Evolutionary conservation across 2,113 vertebrate genomes (phyloP), one percentile per base, ranked within the genome.

Genomic region (Rhabdomys dilectus): DNA sequence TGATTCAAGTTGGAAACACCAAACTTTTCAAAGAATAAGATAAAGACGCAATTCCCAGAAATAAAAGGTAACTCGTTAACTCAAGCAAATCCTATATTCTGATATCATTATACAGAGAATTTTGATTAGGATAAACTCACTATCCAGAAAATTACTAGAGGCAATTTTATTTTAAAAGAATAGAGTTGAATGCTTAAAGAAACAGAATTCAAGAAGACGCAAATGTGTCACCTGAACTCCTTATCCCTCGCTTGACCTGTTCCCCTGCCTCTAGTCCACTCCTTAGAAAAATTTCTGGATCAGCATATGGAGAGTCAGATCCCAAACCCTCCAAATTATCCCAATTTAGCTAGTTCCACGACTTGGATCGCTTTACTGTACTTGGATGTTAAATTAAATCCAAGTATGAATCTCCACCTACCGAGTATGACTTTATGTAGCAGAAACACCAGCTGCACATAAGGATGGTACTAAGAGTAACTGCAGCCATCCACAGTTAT

Each of bases 21-120:
- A 95, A 91, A 95, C 39, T 66, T 80, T 26, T 72, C 85, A 15
- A 86, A 86, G 31, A 96, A 51, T 89, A 68, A 13, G 48, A 60
- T 64, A 64, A 72, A 84, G 80, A 26, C 34, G 88, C 13, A 76
- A n/a, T 42, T 81, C 15, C 64, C 12, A 72, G 68, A 7, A 89
- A 88, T 56, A 60, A 90, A 92, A 24, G 31, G 26, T 0, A 77
- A 87, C 15, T 81, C 31, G 68, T 2, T 7, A 0, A 88, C 78
- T 81, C 51, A 78, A 34, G 12, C 45, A 64, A 19, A 31, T 87
- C 73, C 56, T 62, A 26, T 31, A 42, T 75, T 39, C 24, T 11
- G 3, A 34, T 66, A 36, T 66, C 78, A 42, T 76, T 6, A 73
- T 0, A 70, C 34, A 72, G 4, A 53, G 26, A 60, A 4, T 42